These are phyloP conservation scores for Colossoma macropomum DNA, from an alignment of 2,113 vertebrate species.

Conservation along the genomic window DNA sequence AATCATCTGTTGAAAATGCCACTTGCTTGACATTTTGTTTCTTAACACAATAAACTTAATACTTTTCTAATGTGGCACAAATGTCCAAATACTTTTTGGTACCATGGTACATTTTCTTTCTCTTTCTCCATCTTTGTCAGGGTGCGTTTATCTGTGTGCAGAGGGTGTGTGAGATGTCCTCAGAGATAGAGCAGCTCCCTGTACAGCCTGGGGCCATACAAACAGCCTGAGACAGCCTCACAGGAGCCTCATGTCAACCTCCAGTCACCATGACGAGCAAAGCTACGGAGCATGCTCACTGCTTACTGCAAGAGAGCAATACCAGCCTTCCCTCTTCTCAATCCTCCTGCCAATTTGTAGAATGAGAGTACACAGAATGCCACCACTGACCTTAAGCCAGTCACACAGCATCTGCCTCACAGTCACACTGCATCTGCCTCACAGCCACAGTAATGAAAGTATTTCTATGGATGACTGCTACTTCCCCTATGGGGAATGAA, in stretches of 20 bases:
- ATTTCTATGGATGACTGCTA: conserved; percentile 5
- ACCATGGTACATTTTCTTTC: background rate
- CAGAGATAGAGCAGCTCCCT: conserved; percentile 35
- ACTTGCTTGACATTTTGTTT: no score
- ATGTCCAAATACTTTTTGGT: background rate
- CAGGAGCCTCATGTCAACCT: conserved; percentile 60
- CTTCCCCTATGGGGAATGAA: conserved; percentile 19
- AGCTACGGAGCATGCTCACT: conserved; percentile 17
- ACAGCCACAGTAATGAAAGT: conserved; percentile 23
- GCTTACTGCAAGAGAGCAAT: conserved; percentile 16
- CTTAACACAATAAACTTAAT: no score
- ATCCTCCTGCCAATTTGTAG: conserved; percentile 17
- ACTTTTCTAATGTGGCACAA: background rate
- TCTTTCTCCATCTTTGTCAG: conserved; percentile 19
- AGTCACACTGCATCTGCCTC: conserved; percentile 1
- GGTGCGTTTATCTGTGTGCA: conserved; percentile 16
- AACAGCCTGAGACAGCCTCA: conserved; percentile 60
- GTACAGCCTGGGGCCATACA: conserved; percentile 66
- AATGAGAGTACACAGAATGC: conserved; percentile 3
- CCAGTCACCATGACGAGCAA: conserved; percentile 58
- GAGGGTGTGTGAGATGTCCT: conserved; percentile 37
- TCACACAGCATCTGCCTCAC: background rate
- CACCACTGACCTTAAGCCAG: background rate
- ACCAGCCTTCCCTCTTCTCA: conserved; percentile 25
- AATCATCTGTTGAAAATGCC: no score